phyloP scores from a whole-genome alignment of 2,113 vertebrate genomes.

The Laticauda colubrina region DNA sequence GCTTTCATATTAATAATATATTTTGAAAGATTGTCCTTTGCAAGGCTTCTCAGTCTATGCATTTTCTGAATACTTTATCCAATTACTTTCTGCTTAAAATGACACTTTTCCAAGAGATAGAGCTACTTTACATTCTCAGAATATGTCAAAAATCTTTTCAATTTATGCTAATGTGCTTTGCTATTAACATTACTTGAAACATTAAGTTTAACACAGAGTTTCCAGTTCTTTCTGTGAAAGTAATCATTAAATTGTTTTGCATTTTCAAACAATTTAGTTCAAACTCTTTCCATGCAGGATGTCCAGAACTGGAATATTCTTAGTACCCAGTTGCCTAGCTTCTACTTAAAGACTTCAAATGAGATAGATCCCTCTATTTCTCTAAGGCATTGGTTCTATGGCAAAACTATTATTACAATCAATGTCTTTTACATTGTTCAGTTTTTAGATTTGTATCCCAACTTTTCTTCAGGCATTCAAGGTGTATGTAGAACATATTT shows the following conservation, averaged over 20 bases:
- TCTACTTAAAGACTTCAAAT: not conserved
- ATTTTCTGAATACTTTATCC: not conserved
- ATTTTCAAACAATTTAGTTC: not conserved
- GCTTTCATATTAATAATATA: not conserved
- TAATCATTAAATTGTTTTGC: not conserved
- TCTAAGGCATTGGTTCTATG: not conserved
- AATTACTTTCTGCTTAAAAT: not conserved
- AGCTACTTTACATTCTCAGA: not conserved
- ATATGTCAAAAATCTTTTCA: not conserved
- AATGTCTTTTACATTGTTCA: not conserved
- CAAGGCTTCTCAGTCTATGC: not conserved
- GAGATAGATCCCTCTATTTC: not conserved
- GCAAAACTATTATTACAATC: not conserved
- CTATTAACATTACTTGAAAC: not conserved
- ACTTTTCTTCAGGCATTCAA: not conserved
- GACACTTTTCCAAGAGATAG: not conserved
- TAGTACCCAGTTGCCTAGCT: not conserved
- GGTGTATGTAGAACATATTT: not conserved
- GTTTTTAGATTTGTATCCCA: not conserved
- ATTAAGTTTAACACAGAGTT: not conserved
- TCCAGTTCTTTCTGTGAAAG: not conserved
- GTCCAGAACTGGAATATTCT: not conserved
- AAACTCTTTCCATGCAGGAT: not conserved
- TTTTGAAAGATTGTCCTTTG: not conserved
- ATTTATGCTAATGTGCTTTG: not conserved